These are phyloP conservation scores for Anodontia alba DNA, from an alignment of 2,888 invertebrate genomes.

Conservation along the genomic window DNA sequence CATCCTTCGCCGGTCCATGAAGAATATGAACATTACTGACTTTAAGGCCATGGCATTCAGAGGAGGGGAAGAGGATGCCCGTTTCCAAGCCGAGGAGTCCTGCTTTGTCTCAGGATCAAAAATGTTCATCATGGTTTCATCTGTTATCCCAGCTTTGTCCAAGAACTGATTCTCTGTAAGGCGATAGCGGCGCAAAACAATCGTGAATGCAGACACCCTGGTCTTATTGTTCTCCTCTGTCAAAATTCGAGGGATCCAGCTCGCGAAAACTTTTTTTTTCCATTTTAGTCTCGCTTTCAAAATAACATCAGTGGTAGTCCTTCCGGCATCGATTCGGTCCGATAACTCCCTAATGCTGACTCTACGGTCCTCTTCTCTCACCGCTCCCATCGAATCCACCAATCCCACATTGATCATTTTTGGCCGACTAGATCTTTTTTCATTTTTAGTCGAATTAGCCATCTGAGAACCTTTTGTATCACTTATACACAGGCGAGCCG, in stretches of 20 bases:
- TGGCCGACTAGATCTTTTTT: slow-evolving; percentile 11
- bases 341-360: not conserved
- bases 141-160: slow-evolving; percentile 17
- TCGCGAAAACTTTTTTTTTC: no score
- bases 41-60: slow-evolving; percentile 19
- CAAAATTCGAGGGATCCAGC: slow-evolving; percentile 27
- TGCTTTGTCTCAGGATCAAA: slow-evolving; percentile 16
- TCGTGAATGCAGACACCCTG: not conserved
- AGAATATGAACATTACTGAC: slow-evolving; percentile 23
- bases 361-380: slow-evolving; percentile 16
- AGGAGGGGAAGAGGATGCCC: slow-evolving; percentile 5
- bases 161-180: slow-evolving; percentile 21
- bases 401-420: slow-evolving; percentile 1
- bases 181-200: slow-evolving; percentile 1
- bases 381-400: slow-evolving; percentile 12
- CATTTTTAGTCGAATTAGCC: not conserved
- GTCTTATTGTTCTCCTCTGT: slow-evolving; percentile 19
- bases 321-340: not conserved
- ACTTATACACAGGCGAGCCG: no score
- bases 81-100: slow-evolving; percentile 11
- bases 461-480: slow-evolving; percentile 18
- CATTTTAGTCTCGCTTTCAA: not conserved
- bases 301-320: slow-evolving; percentile 18
- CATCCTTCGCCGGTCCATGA: slow-evolving; percentile 20
- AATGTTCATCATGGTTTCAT: slow-evolving; percentile 27